Evolutionary conservation across 2,888 invertebrate genomes (phyloP).

Genomic region (Miltochrista miniata): DNA sequence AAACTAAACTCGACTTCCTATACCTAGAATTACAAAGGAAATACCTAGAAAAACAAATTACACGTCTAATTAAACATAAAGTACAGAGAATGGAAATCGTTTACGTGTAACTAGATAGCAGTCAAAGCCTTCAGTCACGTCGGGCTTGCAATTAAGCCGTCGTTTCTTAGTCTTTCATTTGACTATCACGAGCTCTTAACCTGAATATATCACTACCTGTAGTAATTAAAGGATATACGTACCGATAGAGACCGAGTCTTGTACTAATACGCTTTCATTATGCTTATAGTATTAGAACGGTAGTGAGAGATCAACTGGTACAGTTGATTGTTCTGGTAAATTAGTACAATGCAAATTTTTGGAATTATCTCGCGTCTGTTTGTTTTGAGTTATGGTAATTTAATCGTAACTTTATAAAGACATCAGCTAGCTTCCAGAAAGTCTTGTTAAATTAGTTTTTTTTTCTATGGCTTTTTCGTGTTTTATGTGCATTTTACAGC

Average conservation of each 20-base stretch:
- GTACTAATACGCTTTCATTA: slow-evolving; percentile 6
- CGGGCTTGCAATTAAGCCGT: slow-evolving; percentile 58
- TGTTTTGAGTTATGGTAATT: too few relatives aligned
- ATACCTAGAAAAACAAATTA: slow-evolving; percentile 6
- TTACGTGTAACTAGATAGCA: slow-evolving; percentile 40
- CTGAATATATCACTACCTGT: slow-evolving; percentile 59
- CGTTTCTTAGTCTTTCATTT: slow-evolving; percentile 65
- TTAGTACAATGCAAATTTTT: not conserved
- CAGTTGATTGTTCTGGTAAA: not conserved
- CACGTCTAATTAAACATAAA: slow-evolving; percentile 23
- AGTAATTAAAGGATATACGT: slow-evolving; percentile 55
- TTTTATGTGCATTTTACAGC: too few relatives aligned
- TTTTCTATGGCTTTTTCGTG: too few relatives aligned
- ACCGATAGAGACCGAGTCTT: too few relatives aligned
- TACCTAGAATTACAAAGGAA: not conserved
- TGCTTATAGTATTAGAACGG: too few relatives aligned
- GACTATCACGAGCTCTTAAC: slow-evolving; percentile 66
- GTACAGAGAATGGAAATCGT: slow-evolving; percentile 35
- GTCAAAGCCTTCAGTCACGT: slow-evolving; percentile 53
- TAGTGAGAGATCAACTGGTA: not conserved
- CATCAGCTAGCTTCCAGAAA: too few relatives aligned
- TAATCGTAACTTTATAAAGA: too few relatives aligned
- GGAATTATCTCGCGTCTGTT: too few relatives aligned
- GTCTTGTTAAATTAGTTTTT: too few relatives aligned
- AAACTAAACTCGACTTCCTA: not conserved